Evolutionary conservation across 1,140 invertebrate species (phyloP), one percentile per base, ranked within the genome.

Genomic region (Lerema accius): DNA sequence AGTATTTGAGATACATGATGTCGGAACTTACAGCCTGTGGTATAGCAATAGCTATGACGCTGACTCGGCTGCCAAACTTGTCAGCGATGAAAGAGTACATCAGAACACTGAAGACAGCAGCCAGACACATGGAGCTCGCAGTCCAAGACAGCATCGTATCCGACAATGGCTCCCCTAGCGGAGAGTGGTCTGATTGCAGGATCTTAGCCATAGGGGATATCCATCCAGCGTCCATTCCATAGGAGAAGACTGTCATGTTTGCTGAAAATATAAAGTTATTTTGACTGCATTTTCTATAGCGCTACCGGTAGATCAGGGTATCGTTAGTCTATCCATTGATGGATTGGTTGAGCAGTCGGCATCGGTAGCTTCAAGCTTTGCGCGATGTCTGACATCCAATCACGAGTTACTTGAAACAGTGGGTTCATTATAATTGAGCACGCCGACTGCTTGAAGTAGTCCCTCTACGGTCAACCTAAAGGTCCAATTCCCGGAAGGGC

Each of bases 181-280:
- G 91, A 0, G 86, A 83, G 11, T 78, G 15, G 0, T 76, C 40
- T 0, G 86, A 86, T 48, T 87, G 80, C 0, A 93, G 60, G n/a
- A 82, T 65, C 0, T 88, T 90, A 5, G 87, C 79, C 62, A 91
- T 82, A 0, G 92, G 92, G 0, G 93, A 92, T 5, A 89, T 69
- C 93, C 93, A 94, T 7, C 92, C 92, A 0, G 90, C 50, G 28
- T 91, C 84, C 11, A 86, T 69, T 0, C 93, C 93, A 50, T 93
- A 92, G 0, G 82, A 74, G n/a, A 93, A 62, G 0, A 86, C 46
- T 3, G 90, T 81, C 0, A 92, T 48, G 64, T 93, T 93, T 11
- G 85, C 93, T 94, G 80, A 40, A 40, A n/a, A 35, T 4, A 11
- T 53, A 28, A 28, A 6, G n/a, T 11, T 32, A 9, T 32, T 32